Percentiles rank a stretch among this genome's conserved stretches.
phyloP scores from a whole-genome alignment of 2,113 vertebrate genomes.

The Dipodomys merriami region DNA sequence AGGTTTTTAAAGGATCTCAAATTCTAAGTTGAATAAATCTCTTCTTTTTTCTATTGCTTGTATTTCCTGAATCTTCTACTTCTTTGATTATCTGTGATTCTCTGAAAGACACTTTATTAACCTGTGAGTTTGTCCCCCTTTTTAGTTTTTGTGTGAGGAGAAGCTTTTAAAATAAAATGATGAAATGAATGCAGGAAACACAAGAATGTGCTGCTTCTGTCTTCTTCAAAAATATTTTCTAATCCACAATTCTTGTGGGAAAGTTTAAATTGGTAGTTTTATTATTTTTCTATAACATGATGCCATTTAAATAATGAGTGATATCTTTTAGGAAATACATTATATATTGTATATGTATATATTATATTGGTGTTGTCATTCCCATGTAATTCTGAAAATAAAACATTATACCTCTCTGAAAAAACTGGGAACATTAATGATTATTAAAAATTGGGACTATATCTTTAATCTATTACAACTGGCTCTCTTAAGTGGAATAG shows the following conservation, averaged over 20 bases:
- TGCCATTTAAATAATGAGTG: background rate
- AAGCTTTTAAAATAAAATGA: slow-evolving; percentile 42
- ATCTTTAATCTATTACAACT: background rate
- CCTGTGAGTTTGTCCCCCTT: background rate
- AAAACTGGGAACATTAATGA: background rate
- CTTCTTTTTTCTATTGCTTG: background rate
- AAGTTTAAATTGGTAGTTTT: background rate
- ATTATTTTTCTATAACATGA: too few relatives aligned
- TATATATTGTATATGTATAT: too few relatives aligned
- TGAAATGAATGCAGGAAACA: background rate
- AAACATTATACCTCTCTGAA: too few relatives aligned
- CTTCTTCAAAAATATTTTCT: background rate
- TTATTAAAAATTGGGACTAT: background rate
- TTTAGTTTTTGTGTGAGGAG: background rate
- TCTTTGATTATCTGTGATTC: slow-evolving; percentile 26
- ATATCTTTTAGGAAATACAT: too few relatives aligned
- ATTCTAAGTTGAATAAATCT: slow-evolving; percentile 1
- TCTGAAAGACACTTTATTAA: background rate
- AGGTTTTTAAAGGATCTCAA: background rate
- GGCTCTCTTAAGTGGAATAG: background rate
- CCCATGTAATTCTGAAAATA: too few relatives aligned
- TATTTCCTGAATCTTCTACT: background rate
- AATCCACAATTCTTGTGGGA: background rate
- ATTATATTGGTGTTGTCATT: too few relatives aligned
- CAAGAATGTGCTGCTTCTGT: background rate